phyloP scores from a whole-genome alignment of 2,113 vertebrate genomes.

The Nansenia antarctica region DNA sequence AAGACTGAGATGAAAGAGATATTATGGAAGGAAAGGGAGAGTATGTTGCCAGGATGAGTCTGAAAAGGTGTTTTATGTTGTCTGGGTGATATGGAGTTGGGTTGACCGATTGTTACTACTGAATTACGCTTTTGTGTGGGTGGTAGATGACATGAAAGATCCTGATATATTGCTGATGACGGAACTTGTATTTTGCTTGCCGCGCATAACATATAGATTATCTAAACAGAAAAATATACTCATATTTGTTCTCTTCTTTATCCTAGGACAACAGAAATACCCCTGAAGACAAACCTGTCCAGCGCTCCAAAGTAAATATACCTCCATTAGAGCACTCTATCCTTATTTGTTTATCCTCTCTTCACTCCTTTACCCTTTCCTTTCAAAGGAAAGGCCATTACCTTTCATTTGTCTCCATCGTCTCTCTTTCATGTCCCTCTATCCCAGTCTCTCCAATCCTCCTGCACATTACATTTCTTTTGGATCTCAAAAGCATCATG shows the following conservation, averaged over 20 bases:
- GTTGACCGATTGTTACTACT: neutral
- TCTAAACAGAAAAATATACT: too few species aligned
- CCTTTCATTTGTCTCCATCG: neutral
- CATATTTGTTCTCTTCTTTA: conserved; percentile 11
- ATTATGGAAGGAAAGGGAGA: conserved; percentile 12
- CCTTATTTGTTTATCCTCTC: neutral
- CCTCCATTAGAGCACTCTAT: neutral
- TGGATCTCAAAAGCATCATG: too few species aligned
- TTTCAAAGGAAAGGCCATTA: too few species aligned
- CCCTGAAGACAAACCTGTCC: conserved; percentile 78
- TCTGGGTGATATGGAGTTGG: neutral
- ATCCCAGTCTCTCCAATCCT: neutral
- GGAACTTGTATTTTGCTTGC: too few species aligned
- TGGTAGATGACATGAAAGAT: too few species aligned
- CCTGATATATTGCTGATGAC: too few species aligned
- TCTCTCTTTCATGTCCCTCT: neutral
- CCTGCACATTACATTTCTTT: neutral
- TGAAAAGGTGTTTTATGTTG: neutral
- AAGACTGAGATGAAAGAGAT: conserved; percentile 31
- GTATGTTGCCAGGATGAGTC: neutral
- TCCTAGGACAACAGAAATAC: conserved; percentile 72
- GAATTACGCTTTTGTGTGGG: neutral
- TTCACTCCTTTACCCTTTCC: too few species aligned
- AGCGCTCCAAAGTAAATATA: conserved; percentile 74
- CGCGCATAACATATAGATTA: too few species aligned